phyloP scores from a whole-genome alignment of 2,888 invertebrate genomes.

The Ischnura elegans region DNA sequence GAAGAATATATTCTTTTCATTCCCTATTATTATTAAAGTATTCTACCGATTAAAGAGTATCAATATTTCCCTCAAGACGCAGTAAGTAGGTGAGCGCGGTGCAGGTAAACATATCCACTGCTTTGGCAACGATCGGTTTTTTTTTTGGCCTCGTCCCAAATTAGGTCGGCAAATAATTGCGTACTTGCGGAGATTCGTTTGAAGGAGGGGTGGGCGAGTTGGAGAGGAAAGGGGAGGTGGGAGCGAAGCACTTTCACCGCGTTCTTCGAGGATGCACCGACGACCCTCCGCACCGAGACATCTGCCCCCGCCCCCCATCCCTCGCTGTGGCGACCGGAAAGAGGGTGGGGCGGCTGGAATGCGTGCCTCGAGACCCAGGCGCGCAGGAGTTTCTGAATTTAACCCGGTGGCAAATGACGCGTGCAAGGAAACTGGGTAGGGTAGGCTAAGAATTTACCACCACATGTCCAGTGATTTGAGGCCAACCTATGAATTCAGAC shows the following conservation, averaged over 20 bases:
- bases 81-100: neutral
- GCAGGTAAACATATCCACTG: neutral
- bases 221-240: too few relatives aligned
- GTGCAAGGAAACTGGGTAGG: neutral
- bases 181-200: neutral
- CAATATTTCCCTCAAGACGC: neutral
- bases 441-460: neutral
- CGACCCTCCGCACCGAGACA: neutral
- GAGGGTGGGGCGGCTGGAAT: neutral
- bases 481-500: too few relatives aligned
- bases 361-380: neutral
- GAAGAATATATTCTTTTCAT: too few relatives aligned
- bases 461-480: neutral
- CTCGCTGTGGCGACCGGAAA: neutral
- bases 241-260: neutral
- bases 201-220: neutral
- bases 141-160: slow-evolving; percentile 17
- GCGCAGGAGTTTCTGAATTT: neutral
- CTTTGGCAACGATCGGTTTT: neutral
- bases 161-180: neutral
- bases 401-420: neutral
- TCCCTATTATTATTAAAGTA: too few relatives aligned
- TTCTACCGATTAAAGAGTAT: too few relatives aligned
- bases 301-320: neutral
- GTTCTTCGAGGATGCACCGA: neutral